These are phyloP conservation scores for Ochotona curzoniae DNA, from an alignment of 2,113 vertebrate genomes.

Conservation along the genomic window DNA sequence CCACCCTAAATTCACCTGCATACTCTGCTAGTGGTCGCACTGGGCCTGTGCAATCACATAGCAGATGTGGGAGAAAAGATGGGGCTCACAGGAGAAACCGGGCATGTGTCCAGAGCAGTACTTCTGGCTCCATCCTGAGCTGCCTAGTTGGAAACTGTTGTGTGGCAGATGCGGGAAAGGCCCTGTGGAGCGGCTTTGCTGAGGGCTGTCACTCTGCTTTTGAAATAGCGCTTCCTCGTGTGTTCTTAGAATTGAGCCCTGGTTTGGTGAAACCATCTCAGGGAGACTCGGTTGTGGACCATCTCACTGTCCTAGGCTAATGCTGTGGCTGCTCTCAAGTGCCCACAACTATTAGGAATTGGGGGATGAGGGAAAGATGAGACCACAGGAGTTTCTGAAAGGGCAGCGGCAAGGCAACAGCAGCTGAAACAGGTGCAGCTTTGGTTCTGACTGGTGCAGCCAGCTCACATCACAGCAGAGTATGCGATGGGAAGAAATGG, in stretches of 20 bases:
- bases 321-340: not conserved
- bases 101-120: accelerated
- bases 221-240: not conserved
- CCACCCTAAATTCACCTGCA: not conserved
- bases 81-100: not conserved
- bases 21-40: not conserved
- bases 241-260: not conserved
- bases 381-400: not conserved
- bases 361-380: not conserved
- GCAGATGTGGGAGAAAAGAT: not conserved
- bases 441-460: not conserved
- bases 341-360: not conserved
- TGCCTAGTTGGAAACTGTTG: not conserved
- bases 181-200: not conserved
- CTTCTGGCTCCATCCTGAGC: not conserved
- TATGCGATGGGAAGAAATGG: not conserved
- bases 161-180: not conserved
- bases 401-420: too few relatives aligned
- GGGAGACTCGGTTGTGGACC: not conserved
- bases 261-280: not conserved
- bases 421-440: not conserved
- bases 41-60: not conserved
- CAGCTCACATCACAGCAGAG: not conserved
- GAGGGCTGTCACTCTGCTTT: not conserved
- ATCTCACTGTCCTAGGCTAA: not conserved